Evolutionary conservation across 1,140 invertebrate species (phyloP).

Genomic region (Leguminivora glycinivorella): DNA sequence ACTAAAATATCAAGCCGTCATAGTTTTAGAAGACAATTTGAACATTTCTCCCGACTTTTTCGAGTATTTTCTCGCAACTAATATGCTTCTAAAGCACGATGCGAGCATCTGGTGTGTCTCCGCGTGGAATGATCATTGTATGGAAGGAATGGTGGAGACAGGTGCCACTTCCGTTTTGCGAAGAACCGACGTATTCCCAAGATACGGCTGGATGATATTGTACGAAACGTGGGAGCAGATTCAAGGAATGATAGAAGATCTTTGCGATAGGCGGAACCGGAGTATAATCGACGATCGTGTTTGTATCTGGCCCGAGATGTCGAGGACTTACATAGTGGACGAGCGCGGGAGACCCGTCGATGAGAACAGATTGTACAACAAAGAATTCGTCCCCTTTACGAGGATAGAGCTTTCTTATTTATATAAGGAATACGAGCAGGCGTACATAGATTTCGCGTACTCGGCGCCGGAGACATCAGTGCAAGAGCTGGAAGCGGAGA

Average conservation of each 20-base stretch:
- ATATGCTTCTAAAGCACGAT: constrained; percentile 90
- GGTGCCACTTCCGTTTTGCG: constrained; percentile 87
- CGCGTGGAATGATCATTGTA: constrained; percentile 99
- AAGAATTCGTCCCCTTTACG: not conserved
- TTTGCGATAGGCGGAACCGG: not conserved
- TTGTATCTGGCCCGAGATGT: not conserved
- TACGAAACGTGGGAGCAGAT: not conserved
- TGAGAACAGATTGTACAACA: not conserved
- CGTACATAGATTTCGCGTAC: not conserved
- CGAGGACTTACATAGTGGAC: not conserved
- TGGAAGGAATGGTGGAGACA: constrained; percentile 89
- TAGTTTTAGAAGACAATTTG: constrained; percentile 91
- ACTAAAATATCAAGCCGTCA: not conserved
- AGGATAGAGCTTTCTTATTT: not conserved
- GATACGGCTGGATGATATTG: constrained; percentile 96
- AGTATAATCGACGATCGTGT: not conserved
- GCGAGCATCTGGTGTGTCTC: constrained; percentile 94
- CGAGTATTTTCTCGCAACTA: constrained; percentile 97
- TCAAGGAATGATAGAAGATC: not conserved
- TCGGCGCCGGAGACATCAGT: not conserved
- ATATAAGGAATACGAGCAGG: not conserved
- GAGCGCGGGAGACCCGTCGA: not conserved
- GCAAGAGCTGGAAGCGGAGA: not conserved
- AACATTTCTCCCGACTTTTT: constrained; percentile 98
- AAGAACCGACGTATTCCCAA: constrained; percentile 98